Base-by-base conservation (phyloP, 1,140 invertebrate genomes). In the Cydia amplana region DNA sequence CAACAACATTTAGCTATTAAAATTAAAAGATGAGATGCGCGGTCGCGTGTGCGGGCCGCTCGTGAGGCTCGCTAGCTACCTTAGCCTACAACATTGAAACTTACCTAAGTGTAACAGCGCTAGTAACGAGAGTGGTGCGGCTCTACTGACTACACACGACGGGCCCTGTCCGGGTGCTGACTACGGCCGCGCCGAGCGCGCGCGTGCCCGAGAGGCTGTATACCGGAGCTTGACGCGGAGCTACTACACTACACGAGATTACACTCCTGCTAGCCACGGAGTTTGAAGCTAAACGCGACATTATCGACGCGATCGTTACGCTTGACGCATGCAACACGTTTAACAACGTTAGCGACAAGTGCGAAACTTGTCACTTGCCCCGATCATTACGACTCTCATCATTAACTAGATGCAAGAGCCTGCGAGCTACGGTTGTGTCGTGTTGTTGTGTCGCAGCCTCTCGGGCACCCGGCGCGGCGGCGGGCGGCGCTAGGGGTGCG, bases 1-100 rank as follows among this genome's bases (percentile, higher is more conserved):
- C 85, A 91, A 91, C 90, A 90, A 91, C 88, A 91, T 89, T 91
- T 90, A 89, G 90, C 90, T 91, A 91, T 87, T 90, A 91, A 90
- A 90, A 87, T 89, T 89, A 91, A 86, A 86, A 85, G 85, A 82
- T 80, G 84, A 87, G 83, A 83, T 75, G 78, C 79, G 81, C 79
- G 80, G 81, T 78, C 79, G 81, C 79, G 79, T 80, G 73, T 72
- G 74, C 74, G 77, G 36, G 67, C 23, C 73, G 78, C 73, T 51
- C 64, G 64, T 32, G 64, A 36, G 64, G 64, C 23, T n/a, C 18
- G 25, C 87, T 87, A 90, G 84, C 89, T 90, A 88, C 87, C 87
- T 91, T 89, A 90, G 74, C 82, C 87, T 89, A 89, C 81, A 82
- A 91, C 87, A 89, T 88, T 84, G 80, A 87, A 85, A 85, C 64